Evolutionary conservation across 2,113 vertebrate species (phyloP), one percentile per base, ranked within the genome.

Genomic region (Solea solea): DNA sequence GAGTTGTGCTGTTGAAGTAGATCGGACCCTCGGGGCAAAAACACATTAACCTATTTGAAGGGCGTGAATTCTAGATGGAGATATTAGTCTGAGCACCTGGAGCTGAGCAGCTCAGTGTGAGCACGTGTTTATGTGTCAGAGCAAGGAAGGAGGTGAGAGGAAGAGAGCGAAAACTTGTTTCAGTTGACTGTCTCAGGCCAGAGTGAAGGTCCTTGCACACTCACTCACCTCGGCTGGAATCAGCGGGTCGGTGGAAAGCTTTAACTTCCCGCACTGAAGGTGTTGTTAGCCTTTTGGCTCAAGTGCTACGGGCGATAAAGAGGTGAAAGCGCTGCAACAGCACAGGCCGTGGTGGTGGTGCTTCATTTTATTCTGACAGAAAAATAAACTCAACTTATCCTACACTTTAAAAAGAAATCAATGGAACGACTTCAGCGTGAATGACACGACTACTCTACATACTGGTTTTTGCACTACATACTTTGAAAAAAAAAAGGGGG

Each of bases 41-140:
- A 89, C 86, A 91, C 94, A 94, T 94, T 91, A 93, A 93, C 91
- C 90, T 92, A 88, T 94, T 92, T 93, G 88, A 86, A 91, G 74
- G 86, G 88, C 55, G 86, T 90, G 89, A 92, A 90, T 93, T 93
- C 84, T 87, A 83, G 92, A 93, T 92, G 89, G 90, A 84, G 92
- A 93, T 93, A 93, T 93, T 93, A 94, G 83, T 83, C 78, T 79
- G 72, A 82, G 64, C 79, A 89, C 87, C 89, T 89, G 86, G 69
- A 81, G 80, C 73, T 59, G 80, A 80, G 69, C 71, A 34, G 71
- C 83, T 86, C 83, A 34, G 62, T 46, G 63, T 58, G 80, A 73
- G 83, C 76, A 82, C 81, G 73, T 87, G 78, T 67, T 75, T 71
- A 62, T 67, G 25, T 71, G 66, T 68, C 46, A 25, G 72, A 40